Evolutionary conservation across 2,888 invertebrate genomes (phyloP), one percentile per base, ranked within the genome.

Genomic region (Synergus umbraculus): DNA sequence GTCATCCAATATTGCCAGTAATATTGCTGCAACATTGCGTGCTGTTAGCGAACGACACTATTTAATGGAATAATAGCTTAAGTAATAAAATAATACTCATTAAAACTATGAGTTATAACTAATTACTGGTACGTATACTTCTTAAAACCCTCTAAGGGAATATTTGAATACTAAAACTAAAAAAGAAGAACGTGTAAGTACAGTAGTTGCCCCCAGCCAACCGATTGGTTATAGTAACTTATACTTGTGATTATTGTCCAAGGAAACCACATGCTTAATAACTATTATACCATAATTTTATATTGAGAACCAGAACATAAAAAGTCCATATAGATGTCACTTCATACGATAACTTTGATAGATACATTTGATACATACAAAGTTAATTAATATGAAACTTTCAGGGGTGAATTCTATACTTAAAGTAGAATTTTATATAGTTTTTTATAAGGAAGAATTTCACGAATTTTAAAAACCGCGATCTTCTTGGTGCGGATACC

Each of bases 401-500:
- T 22, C 10, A 60, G 3, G 10, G 0, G 22, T 7, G 4, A 60
- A 22, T 22, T 3, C 10, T 29, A 29, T 22, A 60, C 22, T 60
- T 22, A 22, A 10, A 10, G 10, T 60, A 2, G 10, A 22, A 18
- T 60, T 60, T 10, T 60, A 10, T 10, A 60, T 1, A 22, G 60
- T 15, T n/a, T 54, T n/a, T 54, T 8, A 2, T 8, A n/a, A 54
- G 49, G 15, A 10, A 46, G 49, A 29, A 44, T 43, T 67, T 67
- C 12, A 80, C 65, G 77, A 78, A 76, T 54, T 41, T 41, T 37
- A 43, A 8, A 77, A 65, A 15, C 15, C 54, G 54, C 73, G 73
- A 73, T 54, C 79, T 79, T 79, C 73, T 76, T 82, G 80, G 77
- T 73, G 76, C 77, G 77, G 81, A 79, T 77, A 83, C 81, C 80